Evolutionary conservation across 2,113 vertebrate genomes (phyloP), one percentile per base, ranked within the genome.

Genomic region (Danionella cerebrum): DNA sequence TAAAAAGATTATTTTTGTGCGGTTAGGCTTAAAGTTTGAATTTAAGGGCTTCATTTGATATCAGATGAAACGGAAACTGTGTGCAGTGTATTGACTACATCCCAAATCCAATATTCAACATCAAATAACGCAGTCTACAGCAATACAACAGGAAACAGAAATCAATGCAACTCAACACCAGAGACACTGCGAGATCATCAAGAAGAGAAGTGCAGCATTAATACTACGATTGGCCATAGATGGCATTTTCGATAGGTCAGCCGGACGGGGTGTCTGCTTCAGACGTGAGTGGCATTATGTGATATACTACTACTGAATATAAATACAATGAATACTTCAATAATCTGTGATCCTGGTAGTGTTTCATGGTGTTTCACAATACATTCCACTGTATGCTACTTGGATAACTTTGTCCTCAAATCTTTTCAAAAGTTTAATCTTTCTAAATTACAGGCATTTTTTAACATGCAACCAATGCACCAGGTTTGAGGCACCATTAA

Each of bases 121-220:
- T 38, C 18, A 51, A 39, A 27, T 29, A 54, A 66, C 13, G 2
- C n/a, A 38, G 51, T 50, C 52, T n/a, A 53, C 64, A 66, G 22
- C 31, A 41, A 16, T 65, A 27, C 35, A 36, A 27, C 21, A 39
- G 33, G 16, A 8, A 29, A 39, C 4, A 7, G 21, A 33, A 54
- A 54, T 13, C 3, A 21, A 38, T 22, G 19, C 8, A 55, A 57
- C 19, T 57, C 19, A 0, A 38, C 53, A 22, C 33, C 53, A 38
- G 31, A 36, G 11, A 38, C 16, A 35, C 33, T 22, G 53, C 18
- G 19, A 10, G 18, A 36, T 18, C n/a, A n/a, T 9, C 21, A 38
- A 38, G 19, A 38, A 11, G 31, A 24, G 16, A 38, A 57, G 2
- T n/a, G 12, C 31, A 11, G 16, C 10, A 21, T 9, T 29, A 51